Conservation (phyloP, 1,140 invertebrate genomes). For the Stenopsyche tienmushanensis region DNA sequence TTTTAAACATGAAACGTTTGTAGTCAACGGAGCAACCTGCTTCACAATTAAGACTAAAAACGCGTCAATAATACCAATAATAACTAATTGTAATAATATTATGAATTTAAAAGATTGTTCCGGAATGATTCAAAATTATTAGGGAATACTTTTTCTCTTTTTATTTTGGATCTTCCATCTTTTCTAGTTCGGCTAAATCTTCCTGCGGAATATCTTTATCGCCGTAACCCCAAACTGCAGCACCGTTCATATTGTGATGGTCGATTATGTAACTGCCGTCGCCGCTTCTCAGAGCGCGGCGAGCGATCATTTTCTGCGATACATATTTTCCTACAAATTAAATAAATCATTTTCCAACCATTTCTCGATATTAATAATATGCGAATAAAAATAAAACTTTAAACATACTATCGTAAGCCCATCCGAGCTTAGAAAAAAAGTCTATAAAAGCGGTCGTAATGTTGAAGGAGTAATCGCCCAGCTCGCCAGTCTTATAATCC, state of each 20-base stretch:
- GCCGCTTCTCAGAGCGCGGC: conserved; percentile 62
- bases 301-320: conserved; percentile 62
- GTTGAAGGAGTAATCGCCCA: conserved; percentile 67
- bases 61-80: too few relatives aligned
- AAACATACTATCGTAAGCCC: conserved; percentile 71
- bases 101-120: too few relatives aligned
- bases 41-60: too few relatives aligned
- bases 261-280: conserved; percentile 58
- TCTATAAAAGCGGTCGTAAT: conserved; percentile 73
- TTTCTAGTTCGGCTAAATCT: conserved; percentile 54
- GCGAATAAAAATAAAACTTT: background rate
- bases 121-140: too few relatives aligned
- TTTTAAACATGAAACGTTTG: too few relatives aligned
- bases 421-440: conserved; percentile 67
- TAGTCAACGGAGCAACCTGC: too few relatives aligned
- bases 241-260: conserved; percentile 35
- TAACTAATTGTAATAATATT: too few relatives aligned
- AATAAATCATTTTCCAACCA: background rate
- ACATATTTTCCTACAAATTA: conserved; percentile 60
- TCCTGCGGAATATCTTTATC: conserved; percentile 57
- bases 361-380: background rate
- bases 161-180: conserved; percentile 51
- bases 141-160: too few relatives aligned
- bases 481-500: conserved; percentile 86
- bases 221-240: conserved; percentile 60